A percentile compares a stretch with the other conserved stretches of the same genome.
These are phyloP conservation scores for Himalopsyche kuldschensis DNA, from an alignment of 2,888 invertebrate genomes.

Conservation along the genomic window DNA sequence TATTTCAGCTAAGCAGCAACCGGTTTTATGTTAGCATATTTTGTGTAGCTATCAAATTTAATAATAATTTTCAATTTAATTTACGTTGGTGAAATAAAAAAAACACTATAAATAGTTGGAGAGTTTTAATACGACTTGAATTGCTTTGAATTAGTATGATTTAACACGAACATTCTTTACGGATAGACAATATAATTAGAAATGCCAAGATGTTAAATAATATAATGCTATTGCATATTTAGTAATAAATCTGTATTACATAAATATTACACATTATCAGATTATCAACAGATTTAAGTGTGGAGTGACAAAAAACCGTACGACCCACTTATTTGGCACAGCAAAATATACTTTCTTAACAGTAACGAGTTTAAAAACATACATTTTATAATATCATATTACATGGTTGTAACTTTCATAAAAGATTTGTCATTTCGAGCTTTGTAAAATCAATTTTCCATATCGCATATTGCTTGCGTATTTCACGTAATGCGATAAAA, in stretches of 20 bases:
- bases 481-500: background rate
- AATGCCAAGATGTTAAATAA: background rate
- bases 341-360: background rate
- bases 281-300: background rate
- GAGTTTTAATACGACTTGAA: no score
- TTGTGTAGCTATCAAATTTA: no score
- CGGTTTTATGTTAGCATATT: no score
- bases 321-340: background rate
- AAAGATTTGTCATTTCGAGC: background rate
- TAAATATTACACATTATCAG: background rate
- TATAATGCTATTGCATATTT: background rate
- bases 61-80: no score
- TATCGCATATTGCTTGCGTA: background rate
- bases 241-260: background rate
- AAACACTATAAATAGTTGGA: no score
- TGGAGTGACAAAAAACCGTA: background rate
- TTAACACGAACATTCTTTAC: no score
- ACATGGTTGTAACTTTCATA: background rate
- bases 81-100: no score
- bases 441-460: background rate
- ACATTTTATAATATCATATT: background rate
- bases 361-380: background rate
- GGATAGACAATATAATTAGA: background rate
- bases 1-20: no score
- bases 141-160: no score